Evolutionary conservation across 2,888 invertebrate species (phyloP), one percentile per base, ranked within the genome.

Genomic region (Cantharis rustica): DNA sequence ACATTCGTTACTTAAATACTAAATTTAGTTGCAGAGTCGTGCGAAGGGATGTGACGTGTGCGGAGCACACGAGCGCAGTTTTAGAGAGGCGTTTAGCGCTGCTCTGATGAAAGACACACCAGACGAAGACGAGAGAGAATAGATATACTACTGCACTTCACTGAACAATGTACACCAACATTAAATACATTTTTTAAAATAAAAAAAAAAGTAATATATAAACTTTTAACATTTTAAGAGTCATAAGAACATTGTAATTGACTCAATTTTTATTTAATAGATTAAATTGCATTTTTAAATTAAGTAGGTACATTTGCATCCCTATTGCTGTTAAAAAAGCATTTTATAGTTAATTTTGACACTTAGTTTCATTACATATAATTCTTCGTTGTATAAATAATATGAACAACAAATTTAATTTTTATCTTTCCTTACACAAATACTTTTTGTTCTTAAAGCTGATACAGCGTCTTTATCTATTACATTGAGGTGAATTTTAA

Each of bases 401-500:
- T 20, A 64, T 7, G 17, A 64, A 62, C 16, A 62, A 64, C 64
- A 64, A 64, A 64, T 64, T 64, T 20, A 64, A 64, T 64, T 64
- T 64, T 64, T 20, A 16, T 20, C 20, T 64, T 64, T 7, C 64
- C 16, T 64, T 16, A 64, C 15, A 68, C 20, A 13, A 26, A 13
- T 17, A 70, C 16, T 23, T 70, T 69, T 69, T 16, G 20, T 72
- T 72, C 17, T 73, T 69, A 73, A 73, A 61, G 69, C 61, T 69
- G 16, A 68, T 47, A 73, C 17, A 26, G 68, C 27, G 61, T 68
- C 64, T 31, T 64, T 27, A 20, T 63, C 16, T 72, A 72, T 66
- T 72, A 76, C 69, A 72, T 76, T 69, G 63, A 63, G 62, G 69
- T 69, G 31, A 69, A 63, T 17, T 76, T 68, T 69, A 72, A 73